These are phyloP conservation scores for Pseudorhombus dupliciocellatus DNA, from an alignment of 2,113 vertebrate genomes.

Conservation along the genomic window DNA sequence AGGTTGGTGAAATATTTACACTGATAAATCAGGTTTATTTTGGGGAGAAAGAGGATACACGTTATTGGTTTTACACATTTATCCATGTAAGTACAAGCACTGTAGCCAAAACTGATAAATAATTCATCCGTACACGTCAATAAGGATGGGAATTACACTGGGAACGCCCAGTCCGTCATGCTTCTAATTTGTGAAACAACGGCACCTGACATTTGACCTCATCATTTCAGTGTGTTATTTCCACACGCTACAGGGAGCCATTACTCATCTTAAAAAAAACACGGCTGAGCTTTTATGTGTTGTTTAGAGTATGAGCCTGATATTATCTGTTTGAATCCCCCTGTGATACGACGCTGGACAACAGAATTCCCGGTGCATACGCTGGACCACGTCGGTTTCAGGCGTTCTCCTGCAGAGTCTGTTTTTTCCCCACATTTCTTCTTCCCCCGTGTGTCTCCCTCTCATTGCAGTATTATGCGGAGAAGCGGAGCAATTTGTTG, in stretches of 20 bases:
- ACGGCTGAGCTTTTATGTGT: neutral
- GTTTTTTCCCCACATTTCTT: neutral
- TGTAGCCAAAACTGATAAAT: too few relatives aligned
- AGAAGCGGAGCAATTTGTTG: constrained; percentile 10
- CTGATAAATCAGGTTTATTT: too few relatives aligned
- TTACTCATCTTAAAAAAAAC: neutral
- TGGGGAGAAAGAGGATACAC: too few relatives aligned
- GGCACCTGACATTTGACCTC: constrained; percentile 5
- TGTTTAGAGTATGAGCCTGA: neutral
- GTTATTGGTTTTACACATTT: too few relatives aligned
- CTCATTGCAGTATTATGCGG: constrained; percentile 10
- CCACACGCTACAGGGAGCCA: neutral
- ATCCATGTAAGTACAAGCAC: too few relatives aligned
- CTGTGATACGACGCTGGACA: neutral
- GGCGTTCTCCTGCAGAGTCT: constrained; percentile 16
- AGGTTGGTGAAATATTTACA: too few relatives aligned
- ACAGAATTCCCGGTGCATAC: neutral
- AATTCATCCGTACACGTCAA: too few relatives aligned
- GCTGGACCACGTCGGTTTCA: constrained; percentile 15
- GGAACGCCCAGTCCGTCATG: neutral
- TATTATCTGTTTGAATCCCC: neutral
- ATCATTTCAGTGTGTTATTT: too few relatives aligned
- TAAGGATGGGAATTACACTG: too few relatives aligned
- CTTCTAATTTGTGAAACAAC: neutral
- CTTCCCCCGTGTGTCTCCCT: neutral